phyloP scores from a whole-genome alignment of 2,888 invertebrate species.

The Pollenia griseotomentosa region DNA sequence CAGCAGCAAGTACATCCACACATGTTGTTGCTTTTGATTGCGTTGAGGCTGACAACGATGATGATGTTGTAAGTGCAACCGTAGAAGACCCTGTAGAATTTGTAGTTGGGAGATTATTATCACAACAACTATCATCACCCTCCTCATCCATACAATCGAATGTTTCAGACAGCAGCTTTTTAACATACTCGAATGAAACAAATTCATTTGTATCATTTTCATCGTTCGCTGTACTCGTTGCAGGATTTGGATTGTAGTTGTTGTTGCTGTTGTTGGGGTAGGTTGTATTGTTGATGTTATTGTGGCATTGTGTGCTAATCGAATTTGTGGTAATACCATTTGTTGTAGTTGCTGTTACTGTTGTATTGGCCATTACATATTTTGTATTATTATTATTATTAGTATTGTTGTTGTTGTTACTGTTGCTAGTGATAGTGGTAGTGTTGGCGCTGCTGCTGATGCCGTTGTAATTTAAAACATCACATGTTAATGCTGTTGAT shows the following conservation, averaged over 20 bases:
- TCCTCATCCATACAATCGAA: slow-evolving; percentile 78
- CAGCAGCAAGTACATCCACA: slow-evolving; percentile 55
- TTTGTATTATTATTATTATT: slow-evolving; percentile 54
- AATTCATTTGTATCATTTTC: slow-evolving; percentile 78
- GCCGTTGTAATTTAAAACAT: slow-evolving; percentile 56
- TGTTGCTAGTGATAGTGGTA: slow-evolving; percentile 15
- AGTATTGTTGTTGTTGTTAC: slow-evolving; percentile 48
- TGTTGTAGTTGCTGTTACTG: slow-evolving; percentile 51
- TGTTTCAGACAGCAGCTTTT: slow-evolving; percentile 82
- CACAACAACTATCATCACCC: slow-evolving; percentile 43
- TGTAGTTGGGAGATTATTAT: slow-evolving; percentile 53
- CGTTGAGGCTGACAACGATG: slow-evolving; percentile 4
- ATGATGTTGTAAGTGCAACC: background rate
- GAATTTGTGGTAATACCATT: slow-evolving; percentile 71
- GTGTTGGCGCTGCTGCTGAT: background rate
- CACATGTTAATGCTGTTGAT: slow-evolving; percentile 64
- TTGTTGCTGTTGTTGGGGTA: slow-evolving; percentile 45
- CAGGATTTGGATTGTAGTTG: slow-evolving; percentile 42
- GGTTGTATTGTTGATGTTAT: slow-evolving; percentile 53
- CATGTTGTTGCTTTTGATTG: slow-evolving; percentile 62
- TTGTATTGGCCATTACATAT: slow-evolving; percentile 54
- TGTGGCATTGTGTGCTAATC: slow-evolving; percentile 70
- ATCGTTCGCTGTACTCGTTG: slow-evolving; percentile 45
- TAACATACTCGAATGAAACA: slow-evolving; percentile 84
- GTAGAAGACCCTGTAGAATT: slow-evolving; percentile 6